These are phyloP conservation scores for Caenorhabditis elegans DNA, from an alignment of 1,140 invertebrate genomes.

Conservation along the genomic window WBcel235 BX284605.5:20130501-20131000, in stretches of 20 bases:
- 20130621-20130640: conserved; percentile 56
- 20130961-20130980: too few relatives aligned
- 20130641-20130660: conserved; percentile 65
- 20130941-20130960: too few relatives aligned
- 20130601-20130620: conserved; percentile 66
- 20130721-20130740: conserved; percentile 58
- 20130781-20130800: conserved; percentile 52
- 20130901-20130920: too few relatives aligned
- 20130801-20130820: conserved; percentile 63
- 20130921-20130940: too few relatives aligned
- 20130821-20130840: conserved; percentile 61
- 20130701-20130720: conserved; percentile 60
- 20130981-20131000: too few relatives aligned
- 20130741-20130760: conserved; percentile 58
- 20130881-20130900: too few relatives aligned
- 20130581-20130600: conserved; percentile 64
- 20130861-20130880: conserved; percentile 20
- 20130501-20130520: conserved; percentile 66
- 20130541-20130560: conserved; percentile 61
- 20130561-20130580: conserved; percentile 68
- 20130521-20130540: conserved; percentile 63
- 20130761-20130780: conserved; percentile 64
- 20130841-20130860: conserved; percentile 61
- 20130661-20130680: conserved; percentile 63
- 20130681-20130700: conserved; percentile 61